Conservation (phyloP, 2,888 invertebrate genomes). For the Heliconius cydno region DNA sequence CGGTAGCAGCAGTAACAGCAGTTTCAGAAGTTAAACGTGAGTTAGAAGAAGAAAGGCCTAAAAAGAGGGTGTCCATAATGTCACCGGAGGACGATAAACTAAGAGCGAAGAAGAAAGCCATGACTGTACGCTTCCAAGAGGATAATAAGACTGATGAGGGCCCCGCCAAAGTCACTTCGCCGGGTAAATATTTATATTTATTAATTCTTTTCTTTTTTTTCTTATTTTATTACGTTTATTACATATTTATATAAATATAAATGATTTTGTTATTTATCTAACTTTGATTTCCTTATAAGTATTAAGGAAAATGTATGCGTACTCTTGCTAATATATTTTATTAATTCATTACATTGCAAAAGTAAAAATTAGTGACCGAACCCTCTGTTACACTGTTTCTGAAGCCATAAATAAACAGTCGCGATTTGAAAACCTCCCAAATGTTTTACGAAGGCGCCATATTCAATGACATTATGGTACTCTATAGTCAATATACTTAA, state of each 20-base stretch:
- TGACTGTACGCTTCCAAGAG: slow-evolving; percentile 79
- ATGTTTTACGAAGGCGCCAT: not conserved
- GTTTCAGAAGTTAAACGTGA: slow-evolving; percentile 65
- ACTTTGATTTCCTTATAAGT: too few species aligned
- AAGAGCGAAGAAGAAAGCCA: slow-evolving; percentile 73
- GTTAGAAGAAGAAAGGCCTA: slow-evolving; percentile 71
- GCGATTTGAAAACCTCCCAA: not conserved
- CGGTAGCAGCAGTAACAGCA: slow-evolving; percentile 49
- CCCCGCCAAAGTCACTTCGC: slow-evolving; percentile 68
- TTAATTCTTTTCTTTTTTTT: not conserved
- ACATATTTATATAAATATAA: too few species aligned
- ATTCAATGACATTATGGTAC: not conserved
- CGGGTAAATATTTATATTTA: slow-evolving; percentile 62
- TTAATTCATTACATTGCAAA: not conserved
- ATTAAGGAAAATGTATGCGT: too few species aligned
- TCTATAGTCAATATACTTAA: not conserved
- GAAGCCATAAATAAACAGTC: not conserved
- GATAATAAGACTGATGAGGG: slow-evolving; percentile 72
- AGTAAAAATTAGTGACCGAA: not conserved
- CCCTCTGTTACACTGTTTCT: too few species aligned
- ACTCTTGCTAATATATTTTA: too few species aligned
- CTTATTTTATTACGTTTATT: too few species aligned
- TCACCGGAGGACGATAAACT: slow-evolving; percentile 76
- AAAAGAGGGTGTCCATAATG: slow-evolving; percentile 74
- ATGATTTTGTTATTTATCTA: too few species aligned